A percentile compares a stretch with the other conserved stretches of the same genome.
Conservation (phyloP, 37 sponge, comb jelly and placozoan species). For the Aplysina aerophoba region DNA sequence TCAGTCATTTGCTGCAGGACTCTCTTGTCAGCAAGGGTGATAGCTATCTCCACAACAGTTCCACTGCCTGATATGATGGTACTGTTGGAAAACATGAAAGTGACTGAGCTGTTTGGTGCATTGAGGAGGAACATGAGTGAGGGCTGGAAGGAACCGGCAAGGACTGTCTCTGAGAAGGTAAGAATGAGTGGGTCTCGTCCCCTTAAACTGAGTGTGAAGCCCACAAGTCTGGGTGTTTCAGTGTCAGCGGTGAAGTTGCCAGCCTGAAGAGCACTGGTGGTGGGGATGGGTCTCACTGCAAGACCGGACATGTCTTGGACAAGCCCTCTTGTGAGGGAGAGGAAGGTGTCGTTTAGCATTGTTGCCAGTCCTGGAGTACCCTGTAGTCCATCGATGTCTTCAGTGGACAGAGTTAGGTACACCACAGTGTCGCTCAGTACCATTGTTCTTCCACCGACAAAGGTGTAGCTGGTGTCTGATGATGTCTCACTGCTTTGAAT, state of each 20-base stretch:
- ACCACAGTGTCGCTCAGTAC: slow-evolving; percentile 36
- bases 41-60: slow-evolving; percentile 48
- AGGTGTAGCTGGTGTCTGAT: slow-evolving; percentile 30
- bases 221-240: slow-evolving; percentile 57
- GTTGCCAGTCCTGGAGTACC: slow-evolving; percentile 50
- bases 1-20: slow-evolving; percentile 61
- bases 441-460: slow-evolving; percentile 63
- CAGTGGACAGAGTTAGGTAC: slow-evolving; percentile 32
- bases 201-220: slow-evolving; percentile 76
- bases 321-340: slow-evolving; percentile 66
- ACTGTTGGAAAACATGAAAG: slow-evolving; percentile 40
- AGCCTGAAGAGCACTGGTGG: slow-evolving; percentile 46
- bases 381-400: slow-evolving; percentile 66
- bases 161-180: slow-evolving; percentile 89
- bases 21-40: slow-evolving; percentile 66
- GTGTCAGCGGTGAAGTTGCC: slow-evolving; percentile 57
- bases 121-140: slow-evolving; percentile 60
- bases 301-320: slow-evolving; percentile 59
- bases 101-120: slow-evolving; percentile 40
- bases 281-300: slow-evolving; percentile 48
- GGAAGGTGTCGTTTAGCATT: slow-evolving; percentile 45
- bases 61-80: slow-evolving; percentile 66
- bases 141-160: slow-evolving; percentile 33
- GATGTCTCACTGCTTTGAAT: slow-evolving; percentile 30
- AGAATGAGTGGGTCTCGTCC: slow-evolving; percentile 71